Conservation (phyloP, 2,113 vertebrate genomes). For the Tetraodon nigroviridis region DNA sequence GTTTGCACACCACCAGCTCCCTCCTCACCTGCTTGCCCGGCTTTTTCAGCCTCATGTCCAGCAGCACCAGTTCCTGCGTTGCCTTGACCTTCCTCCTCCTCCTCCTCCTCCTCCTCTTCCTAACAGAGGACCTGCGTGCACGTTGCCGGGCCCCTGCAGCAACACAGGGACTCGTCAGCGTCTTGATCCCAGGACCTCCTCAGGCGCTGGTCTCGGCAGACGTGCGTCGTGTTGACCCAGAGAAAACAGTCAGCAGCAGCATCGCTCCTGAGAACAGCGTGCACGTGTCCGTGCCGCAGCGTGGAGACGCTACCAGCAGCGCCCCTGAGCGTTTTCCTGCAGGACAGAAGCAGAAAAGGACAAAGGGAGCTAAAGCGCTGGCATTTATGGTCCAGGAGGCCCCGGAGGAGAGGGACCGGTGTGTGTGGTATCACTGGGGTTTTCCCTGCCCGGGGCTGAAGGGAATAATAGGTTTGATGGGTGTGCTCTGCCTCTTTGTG, state of each 20-base stretch:
- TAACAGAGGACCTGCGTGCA: slow-evolving; percentile 26
- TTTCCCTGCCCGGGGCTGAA: slow-evolving; percentile 53
- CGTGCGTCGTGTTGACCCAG: slow-evolving; percentile 49
- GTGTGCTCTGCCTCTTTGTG: slow-evolving; percentile 48
- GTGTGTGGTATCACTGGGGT: slow-evolving; percentile 22
- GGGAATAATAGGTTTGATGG: slow-evolving; percentile 57
- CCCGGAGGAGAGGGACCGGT: slow-evolving; percentile 15
- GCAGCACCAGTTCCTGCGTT: slow-evolving; percentile 32
- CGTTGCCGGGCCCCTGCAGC: not conserved
- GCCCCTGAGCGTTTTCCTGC: slow-evolving; percentile 22
- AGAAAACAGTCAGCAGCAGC: slow-evolving; percentile 56
- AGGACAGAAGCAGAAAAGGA: slow-evolving; percentile 24
- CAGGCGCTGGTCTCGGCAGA: slow-evolving; percentile 7
- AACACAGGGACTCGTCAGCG: not conserved
- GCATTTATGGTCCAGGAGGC: slow-evolving; percentile 19
- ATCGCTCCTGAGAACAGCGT: slow-evolving; percentile 34
- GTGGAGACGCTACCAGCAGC: slow-evolving; percentile 39
- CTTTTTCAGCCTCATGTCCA: slow-evolving; percentile 39
- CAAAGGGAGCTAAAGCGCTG: slow-evolving; percentile 28
- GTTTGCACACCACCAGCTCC: slow-evolving; percentile 50
- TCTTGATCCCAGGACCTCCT: not conserved
- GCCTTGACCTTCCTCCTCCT: slow-evolving; percentile 35
- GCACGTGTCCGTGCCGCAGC: slow-evolving; percentile 28
- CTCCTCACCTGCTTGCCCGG: slow-evolving; percentile 65
- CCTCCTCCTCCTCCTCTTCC: slow-evolving; percentile 35